Conservation (phyloP, 2,113 vertebrate genomes). For the Neogobius melanostomus region DNA sequence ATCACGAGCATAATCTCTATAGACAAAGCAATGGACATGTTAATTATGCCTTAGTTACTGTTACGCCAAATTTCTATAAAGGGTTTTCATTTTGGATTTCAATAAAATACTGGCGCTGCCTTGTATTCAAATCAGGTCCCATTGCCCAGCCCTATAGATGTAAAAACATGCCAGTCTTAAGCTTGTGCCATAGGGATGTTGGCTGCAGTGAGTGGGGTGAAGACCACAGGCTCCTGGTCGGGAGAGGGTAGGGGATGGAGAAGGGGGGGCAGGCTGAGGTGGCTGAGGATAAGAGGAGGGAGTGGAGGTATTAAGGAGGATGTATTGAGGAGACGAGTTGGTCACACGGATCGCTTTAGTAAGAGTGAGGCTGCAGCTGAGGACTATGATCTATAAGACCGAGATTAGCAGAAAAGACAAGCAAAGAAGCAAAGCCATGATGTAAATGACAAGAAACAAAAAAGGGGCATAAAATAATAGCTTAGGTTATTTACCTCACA, state of each 20-base stretch:
- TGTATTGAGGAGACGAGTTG: conserved; percentile 42
- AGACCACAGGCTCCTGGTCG: conserved; percentile 39
- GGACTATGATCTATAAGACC: conserved; percentile 41
- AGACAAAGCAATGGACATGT: too few relatives aligned
- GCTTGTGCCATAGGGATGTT: conserved; percentile 32
- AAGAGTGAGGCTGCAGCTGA: conserved; percentile 57
- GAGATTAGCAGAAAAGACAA: neutral
- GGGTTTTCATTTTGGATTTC: too few relatives aligned
- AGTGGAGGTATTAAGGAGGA: conserved; percentile 39
- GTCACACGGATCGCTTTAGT: conserved; percentile 14
- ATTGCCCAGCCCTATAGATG: neutral
- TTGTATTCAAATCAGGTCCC: neutral
- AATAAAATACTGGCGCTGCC: neutral
- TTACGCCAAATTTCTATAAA: too few relatives aligned
- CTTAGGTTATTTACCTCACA: conserved; percentile 2
- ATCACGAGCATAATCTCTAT: too few relatives aligned
- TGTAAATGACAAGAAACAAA: neutral
- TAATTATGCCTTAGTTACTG: too few relatives aligned
- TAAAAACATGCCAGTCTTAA: conserved; percentile 1
- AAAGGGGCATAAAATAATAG: neutral
- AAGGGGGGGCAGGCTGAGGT: neutral
- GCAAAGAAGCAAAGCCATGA: neutral
- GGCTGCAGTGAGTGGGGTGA: conserved; percentile 47
- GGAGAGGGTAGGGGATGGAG: neutral
- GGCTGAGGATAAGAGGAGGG: conserved; percentile 2